Evolutionary conservation across 2,113 vertebrate species (phyloP).

Genomic region (western clawed frog (Xenopus tropicalis)): UCB_Xtro_10.0 CM004452.2:3765501-3766000

Average conservation of each 20-base stretch:
- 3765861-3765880: too few relatives aligned
- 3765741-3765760: background rate
- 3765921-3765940: too few relatives aligned
- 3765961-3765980: too few relatives aligned
- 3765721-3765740: background rate
- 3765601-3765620: slow-evolving; percentile 35
- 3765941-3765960: too few relatives aligned
- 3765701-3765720: slow-evolving; percentile 1
- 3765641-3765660: slow-evolving; percentile 14
- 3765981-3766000: too few relatives aligned
- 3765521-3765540: slow-evolving; percentile 38
- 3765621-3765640: slow-evolving; percentile 25
- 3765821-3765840: too few relatives aligned
- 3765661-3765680: background rate
- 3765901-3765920: too few relatives aligned
- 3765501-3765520: slow-evolving; percentile 33
- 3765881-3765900: too few relatives aligned
- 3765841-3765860: too few relatives aligned
- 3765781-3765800: too few relatives aligned
- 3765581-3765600: slow-evolving; percentile 34
- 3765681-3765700: slow-evolving; percentile 15
- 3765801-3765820: too few relatives aligned
- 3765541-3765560: slow-evolving; percentile 35
- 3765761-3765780: background rate
- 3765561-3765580: slow-evolving; percentile 38